These are phyloP conservation scores for Actenoides hombroni DNA, from an alignment of 2,113 vertebrate genomes.

Conservation along the genomic window DNA sequence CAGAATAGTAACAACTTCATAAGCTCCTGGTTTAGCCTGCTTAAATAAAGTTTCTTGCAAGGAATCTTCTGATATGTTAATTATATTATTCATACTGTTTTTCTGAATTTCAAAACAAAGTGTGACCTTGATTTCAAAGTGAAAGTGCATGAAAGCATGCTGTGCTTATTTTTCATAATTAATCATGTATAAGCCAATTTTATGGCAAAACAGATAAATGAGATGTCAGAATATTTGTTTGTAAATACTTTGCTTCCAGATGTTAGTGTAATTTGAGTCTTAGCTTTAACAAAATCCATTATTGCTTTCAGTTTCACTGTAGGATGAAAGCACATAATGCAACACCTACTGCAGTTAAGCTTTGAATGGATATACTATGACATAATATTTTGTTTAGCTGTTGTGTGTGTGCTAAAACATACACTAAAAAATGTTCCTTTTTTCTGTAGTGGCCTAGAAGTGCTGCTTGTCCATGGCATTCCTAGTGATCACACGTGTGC, in stretches of 20 bases:
- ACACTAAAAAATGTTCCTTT: neutral
- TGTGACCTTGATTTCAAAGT: conserved; percentile 59
- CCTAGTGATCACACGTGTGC: neutral
- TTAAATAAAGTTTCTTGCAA: conserved; percentile 28
- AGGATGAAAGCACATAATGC: neutral
- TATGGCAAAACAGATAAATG: conserved; percentile 43
- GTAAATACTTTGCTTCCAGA: conserved; percentile 37
- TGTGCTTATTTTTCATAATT: conserved; percentile 57
- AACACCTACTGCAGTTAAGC: neutral
- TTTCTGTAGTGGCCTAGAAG: neutral
- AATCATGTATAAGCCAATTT: conserved; percentile 58
- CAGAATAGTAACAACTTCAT: neutral
- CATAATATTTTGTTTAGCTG: neutral
- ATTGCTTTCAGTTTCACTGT: neutral
- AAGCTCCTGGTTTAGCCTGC: neutral
- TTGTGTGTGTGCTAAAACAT: neutral
- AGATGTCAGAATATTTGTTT: conserved; percentile 47
- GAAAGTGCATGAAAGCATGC: conserved; percentile 41
- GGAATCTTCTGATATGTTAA: conserved; percentile 56
- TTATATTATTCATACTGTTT: conserved; percentile 37
- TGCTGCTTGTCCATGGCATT: neutral
- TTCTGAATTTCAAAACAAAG: conserved; percentile 43
- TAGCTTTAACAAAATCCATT: neutral
- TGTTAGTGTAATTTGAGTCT: neutral
- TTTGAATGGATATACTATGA: neutral